Conservation (phyloP, 2,888 invertebrate species). For the Scaptomyza cyrtandrae region DNA sequence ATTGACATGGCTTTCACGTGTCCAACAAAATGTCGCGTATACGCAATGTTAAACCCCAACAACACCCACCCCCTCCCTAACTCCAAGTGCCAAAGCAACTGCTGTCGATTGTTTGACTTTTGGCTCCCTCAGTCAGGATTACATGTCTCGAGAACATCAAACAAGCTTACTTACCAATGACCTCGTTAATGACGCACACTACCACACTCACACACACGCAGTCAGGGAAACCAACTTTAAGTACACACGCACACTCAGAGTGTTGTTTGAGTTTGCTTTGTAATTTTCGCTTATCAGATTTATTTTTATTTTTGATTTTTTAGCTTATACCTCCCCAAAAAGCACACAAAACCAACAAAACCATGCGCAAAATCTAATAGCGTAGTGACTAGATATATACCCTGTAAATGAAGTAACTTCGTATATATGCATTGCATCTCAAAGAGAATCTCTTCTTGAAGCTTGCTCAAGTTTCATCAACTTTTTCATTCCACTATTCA, state of each 20-base stretch:
- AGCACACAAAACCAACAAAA: conserved; percentile 30
- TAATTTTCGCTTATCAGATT: conserved; percentile 79
- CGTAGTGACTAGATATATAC: conserved; percentile 2
- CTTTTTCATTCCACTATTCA: not conserved
- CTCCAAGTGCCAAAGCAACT: conserved; percentile 21
- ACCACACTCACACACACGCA: conserved; percentile 17
- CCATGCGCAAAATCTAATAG: not conserved
- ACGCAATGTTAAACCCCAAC: conserved; percentile 45
- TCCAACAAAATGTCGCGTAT: conserved; percentile 61
- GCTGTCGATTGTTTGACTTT: conserved; percentile 65
- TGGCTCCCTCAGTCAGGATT: conserved; percentile 52
- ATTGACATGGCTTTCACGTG: conserved; percentile 65
- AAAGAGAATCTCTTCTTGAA: no score
- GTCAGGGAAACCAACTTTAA: not conserved
- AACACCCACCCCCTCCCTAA: not conserved
- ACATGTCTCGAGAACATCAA: conserved; percentile 80
- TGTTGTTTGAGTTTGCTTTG: conserved; percentile 70
- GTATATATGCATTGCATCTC: no score
- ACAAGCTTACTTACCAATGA: conserved; percentile 80
- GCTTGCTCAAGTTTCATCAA: no score
- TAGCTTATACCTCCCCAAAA: conserved; percentile 41
- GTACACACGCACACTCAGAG: conserved; percentile 37
- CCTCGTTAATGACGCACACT: conserved; percentile 76
- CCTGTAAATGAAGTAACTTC: conserved; percentile 15
- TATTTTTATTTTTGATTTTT: conserved; percentile 78